Evolutionary conservation across 2,113 vertebrate genomes (phyloP).

Genomic region (Prunella fulvescens): DNA sequence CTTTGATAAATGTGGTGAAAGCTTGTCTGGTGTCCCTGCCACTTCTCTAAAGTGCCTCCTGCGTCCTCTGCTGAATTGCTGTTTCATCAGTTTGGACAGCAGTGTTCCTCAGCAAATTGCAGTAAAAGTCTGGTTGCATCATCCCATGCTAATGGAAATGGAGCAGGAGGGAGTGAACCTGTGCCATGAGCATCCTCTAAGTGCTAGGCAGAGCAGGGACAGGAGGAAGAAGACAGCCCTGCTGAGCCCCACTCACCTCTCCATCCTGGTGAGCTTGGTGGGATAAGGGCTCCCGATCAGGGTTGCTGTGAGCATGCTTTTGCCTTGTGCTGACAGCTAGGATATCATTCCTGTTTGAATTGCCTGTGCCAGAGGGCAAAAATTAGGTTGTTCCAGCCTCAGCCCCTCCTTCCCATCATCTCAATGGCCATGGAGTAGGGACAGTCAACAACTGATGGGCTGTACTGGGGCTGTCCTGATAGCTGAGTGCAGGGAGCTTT

Average conservation of each 20-base stretch:
- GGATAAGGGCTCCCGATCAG: not conserved
- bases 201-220: not conserved
- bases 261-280: not conserved
- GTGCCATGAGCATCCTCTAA: not conserved
- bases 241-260: not conserved
- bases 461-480: not conserved
- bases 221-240: not conserved
- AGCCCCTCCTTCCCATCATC: not conserved
- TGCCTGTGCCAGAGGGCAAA: not conserved
- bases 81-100: slow-evolving; percentile 48
- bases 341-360: not conserved
- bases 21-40: slow-evolving; percentile 33
- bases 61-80: slow-evolving; percentile 49
- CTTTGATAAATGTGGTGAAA: slow-evolving; percentile 64
- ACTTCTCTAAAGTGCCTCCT: slow-evolving; percentile 46
- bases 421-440: fast-evolving
- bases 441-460: not conserved
- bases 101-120: slow-evolving; percentile 14
- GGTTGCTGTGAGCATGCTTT: fast-evolving
- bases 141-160: not conserved
- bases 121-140: slow-evolving; percentile 39
- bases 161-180: not conserved
- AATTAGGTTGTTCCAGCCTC: not conserved
- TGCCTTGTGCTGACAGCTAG: not conserved
- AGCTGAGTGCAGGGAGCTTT: not conserved